Conservation (phyloP, 35 echinoderm and acorn worm species). For the Anneissia japonica region DNA sequence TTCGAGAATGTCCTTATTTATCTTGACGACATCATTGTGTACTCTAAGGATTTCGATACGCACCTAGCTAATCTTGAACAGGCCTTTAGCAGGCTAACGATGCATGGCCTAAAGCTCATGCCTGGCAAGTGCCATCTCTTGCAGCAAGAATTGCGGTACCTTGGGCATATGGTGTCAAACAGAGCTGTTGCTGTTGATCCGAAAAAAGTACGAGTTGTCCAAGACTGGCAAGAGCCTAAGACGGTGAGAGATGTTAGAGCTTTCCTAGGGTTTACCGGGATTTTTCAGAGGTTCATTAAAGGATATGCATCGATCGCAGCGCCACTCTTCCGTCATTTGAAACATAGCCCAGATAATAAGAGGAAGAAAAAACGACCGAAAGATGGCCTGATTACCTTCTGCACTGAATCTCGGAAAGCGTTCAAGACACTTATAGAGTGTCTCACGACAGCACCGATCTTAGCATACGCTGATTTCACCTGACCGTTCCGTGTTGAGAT, state of each 20-base stretch:
- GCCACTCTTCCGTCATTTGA: constrained; percentile 38
- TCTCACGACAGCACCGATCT: too few species aligned
- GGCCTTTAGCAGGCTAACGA: neutral
- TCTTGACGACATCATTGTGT: too few species aligned
- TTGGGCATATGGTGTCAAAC: constrained; percentile 33
- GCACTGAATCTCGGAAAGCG: too few species aligned
- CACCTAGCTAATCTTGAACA: too few species aligned
- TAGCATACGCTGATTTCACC: too few species aligned
- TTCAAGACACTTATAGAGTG: too few species aligned
- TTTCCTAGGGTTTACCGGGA: constrained; percentile 32
- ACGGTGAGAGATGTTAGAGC: constrained; percentile 24
- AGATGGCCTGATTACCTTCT: too few species aligned
- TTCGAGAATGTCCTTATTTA: too few species aligned
- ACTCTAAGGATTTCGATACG: too few species aligned
- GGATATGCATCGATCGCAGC: constrained; percentile 30
- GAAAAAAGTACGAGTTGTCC: constrained; percentile 17
- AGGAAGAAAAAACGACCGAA: too few species aligned
- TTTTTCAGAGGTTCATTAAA: constrained; percentile 46
- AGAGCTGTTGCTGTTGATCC: constrained; percentile 31
- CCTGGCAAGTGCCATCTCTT: constrained; percentile 41
- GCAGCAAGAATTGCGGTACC: constrained; percentile 9
- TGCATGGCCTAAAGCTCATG: constrained; percentile 15
- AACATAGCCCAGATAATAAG: too few species aligned
- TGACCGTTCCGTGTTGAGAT: too few species aligned
- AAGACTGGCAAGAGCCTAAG: constrained; percentile 27